These are phyloP conservation scores for Drosophila pseudoananassae DNA, from an alignment of 1,140 invertebrate species.

Conservation along the genomic window DNA sequence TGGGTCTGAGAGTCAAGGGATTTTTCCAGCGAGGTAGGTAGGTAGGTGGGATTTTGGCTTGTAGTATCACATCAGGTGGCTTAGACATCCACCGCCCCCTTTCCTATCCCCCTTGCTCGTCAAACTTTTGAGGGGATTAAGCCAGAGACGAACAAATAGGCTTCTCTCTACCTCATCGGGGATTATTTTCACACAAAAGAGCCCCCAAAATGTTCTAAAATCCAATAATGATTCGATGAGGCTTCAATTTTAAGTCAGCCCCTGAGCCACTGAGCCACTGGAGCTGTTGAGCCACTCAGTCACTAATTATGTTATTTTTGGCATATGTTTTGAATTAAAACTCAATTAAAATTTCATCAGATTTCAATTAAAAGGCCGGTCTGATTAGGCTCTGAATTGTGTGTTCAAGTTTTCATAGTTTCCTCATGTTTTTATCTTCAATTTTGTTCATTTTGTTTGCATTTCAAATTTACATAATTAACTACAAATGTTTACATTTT, in stretches of 20 bases:
- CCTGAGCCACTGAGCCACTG: background rate
- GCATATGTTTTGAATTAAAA: background rate
- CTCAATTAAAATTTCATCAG: background rate
- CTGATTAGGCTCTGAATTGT: background rate
- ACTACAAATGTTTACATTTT: too few species aligned
- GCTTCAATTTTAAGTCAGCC: background rate
- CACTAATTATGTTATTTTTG: background rate
- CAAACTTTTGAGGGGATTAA: slow-evolving; percentile 29
- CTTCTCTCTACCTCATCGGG: background rate
- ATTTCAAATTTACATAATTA: too few species aligned
- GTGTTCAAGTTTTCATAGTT: too few species aligned
- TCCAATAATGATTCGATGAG: background rate
- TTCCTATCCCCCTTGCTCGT: background rate
- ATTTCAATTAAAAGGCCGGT: background rate
- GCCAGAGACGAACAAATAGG: background rate
- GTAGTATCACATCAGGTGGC: slow-evolving; percentile 3
- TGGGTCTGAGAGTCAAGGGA: slow-evolving; percentile 15
- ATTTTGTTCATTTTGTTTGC: background rate
- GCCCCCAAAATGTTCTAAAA: background rate
- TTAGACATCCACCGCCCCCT: background rate
- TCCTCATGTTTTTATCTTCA: too few species aligned
- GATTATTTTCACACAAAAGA: slow-evolving; percentile 13
- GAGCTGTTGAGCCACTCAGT: background rate
- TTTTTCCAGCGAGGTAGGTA: slow-evolving; percentile 6
- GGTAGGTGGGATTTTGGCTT: slow-evolving; percentile 1